phyloP scores from a whole-genome alignment of 1,140 invertebrate genomes.

The Aradophagus sp. region DNA sequence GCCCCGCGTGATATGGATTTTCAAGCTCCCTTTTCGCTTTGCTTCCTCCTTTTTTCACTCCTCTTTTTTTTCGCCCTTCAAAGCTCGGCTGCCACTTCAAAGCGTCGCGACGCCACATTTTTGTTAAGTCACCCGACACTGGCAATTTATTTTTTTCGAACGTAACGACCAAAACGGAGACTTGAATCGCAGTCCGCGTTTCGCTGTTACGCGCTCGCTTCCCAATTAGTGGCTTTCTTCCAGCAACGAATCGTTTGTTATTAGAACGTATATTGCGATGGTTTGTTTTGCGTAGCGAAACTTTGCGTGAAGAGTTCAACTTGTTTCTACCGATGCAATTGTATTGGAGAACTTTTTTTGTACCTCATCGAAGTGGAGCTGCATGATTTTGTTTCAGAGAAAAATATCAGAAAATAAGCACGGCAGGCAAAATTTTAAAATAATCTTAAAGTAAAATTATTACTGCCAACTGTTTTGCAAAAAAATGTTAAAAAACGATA shows the following conservation, averaged over 20 bases:
- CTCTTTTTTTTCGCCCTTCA: slow-evolving; percentile 48
- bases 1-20: slow-evolving; percentile 59
- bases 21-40: slow-evolving; percentile 42
- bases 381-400: too few relatives aligned
- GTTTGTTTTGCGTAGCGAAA: slow-evolving; percentile 14
- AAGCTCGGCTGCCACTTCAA: slow-evolving; percentile 62
- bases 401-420: too few relatives aligned
- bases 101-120: slow-evolving; percentile 70
- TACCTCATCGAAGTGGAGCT: too few relatives aligned
- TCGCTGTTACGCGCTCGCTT: slow-evolving; percentile 46
- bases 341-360: neutral
- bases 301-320: slow-evolving; percentile 3
- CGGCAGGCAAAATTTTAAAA: too few relatives aligned
- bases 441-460: too few relatives aligned
- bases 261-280: slow-evolving; percentile 29
- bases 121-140: slow-evolving; percentile 56
- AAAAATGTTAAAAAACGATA: too few relatives aligned
- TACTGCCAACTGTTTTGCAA: too few relatives aligned
- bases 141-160: slow-evolving; percentile 56
- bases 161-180: slow-evolving; percentile 46
- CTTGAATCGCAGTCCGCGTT: slow-evolving; percentile 53
- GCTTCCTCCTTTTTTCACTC: too few relatives aligned
- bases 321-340: slow-evolving; percentile 9
- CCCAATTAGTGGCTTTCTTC: slow-evolving; percentile 50
- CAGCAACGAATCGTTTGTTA: slow-evolving; percentile 43